Evolutionary conservation across 2,113 vertebrate genomes (phyloP).

Genomic region (Mesocricetus auratus): DNA sequence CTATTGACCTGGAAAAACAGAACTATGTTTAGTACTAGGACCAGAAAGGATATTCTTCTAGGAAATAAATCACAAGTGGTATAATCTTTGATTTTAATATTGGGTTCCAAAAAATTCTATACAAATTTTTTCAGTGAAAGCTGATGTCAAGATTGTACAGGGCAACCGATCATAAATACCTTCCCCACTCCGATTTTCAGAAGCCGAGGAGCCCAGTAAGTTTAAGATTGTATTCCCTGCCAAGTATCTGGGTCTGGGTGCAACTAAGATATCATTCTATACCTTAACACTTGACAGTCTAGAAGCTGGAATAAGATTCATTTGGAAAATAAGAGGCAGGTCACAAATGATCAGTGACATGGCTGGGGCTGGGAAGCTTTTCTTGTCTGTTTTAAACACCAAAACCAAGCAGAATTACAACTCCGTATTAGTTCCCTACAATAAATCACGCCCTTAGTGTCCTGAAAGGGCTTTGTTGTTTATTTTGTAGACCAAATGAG

Average conservation of each 20-base stretch:
- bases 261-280: neutral
- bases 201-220: neutral
- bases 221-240: neutral
- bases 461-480: neutral
- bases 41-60: slow-evolving; percentile 46
- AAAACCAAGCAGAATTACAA: neutral
- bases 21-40: slow-evolving; percentile 25
- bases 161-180: neutral
- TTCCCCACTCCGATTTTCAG: neutral
- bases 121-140: slow-evolving; percentile 31
- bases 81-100: slow-evolving; percentile 36
- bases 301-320: slow-evolving; percentile 6
- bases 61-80: slow-evolving; percentile 23
- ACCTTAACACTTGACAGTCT: neutral
- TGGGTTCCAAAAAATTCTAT: slow-evolving; percentile 11
- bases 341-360: neutral
- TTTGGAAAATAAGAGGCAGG: neutral
- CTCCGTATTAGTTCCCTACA: neutral
- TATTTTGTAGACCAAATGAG: neutral
- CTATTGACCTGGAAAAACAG: neutral
- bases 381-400: neutral
- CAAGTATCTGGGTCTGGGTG: neutral
- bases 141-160: neutral
- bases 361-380: neutral
- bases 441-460: neutral